Conservation (phyloP, 2,888 invertebrate species). For the Byasa hedistus region DNA sequence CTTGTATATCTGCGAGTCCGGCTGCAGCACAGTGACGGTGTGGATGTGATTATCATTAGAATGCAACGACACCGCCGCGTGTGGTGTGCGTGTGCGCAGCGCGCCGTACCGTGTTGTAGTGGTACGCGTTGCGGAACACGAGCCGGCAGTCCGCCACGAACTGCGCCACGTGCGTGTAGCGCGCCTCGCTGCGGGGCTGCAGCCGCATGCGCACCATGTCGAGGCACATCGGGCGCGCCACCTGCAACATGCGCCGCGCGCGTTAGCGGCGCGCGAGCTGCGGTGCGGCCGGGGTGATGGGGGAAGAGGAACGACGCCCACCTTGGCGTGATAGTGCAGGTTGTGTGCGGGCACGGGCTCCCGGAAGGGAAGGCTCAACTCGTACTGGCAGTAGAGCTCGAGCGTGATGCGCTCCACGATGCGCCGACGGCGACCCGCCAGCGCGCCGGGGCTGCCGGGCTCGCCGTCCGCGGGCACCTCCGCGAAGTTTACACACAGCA, state of each 20-base stretch:
- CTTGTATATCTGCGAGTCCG: slow-evolving; percentile 86
- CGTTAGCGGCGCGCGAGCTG: no score
- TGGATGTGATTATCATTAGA: background rate
- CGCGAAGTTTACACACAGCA: slow-evolving; percentile 91
- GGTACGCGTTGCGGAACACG: slow-evolving; percentile 93
- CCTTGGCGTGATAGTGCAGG: slow-evolving; percentile 62
- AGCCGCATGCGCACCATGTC: slow-evolving; percentile 90
- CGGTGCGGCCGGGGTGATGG: no score
- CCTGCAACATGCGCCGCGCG: slow-evolving; percentile 52
- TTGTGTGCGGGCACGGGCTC: slow-evolving; percentile 88
- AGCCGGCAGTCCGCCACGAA: slow-evolving; percentile 90
- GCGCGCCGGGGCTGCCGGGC: slow-evolving; percentile 62
- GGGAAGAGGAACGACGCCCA: slow-evolving; percentile 28
- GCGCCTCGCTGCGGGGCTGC: slow-evolving; percentile 84
- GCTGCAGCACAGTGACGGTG: no score
- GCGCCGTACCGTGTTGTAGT: slow-evolving; percentile 88
- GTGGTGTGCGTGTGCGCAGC: background rate
- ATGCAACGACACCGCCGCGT: background rate
- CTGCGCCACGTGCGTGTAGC: slow-evolving; percentile 87
- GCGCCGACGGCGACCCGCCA: slow-evolving; percentile 82
- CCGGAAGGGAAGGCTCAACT: slow-evolving; percentile 92
- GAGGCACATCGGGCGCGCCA: slow-evolving; percentile 90
- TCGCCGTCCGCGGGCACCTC: slow-evolving; percentile 76
- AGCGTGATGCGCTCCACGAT: slow-evolving; percentile 91
- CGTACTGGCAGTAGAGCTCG: slow-evolving; percentile 95